Evolutionary conservation across 2,888 invertebrate genomes (phyloP), one percentile per base, ranked within the genome.

Genomic region (Leptinotarsa tumamoca): DNA sequence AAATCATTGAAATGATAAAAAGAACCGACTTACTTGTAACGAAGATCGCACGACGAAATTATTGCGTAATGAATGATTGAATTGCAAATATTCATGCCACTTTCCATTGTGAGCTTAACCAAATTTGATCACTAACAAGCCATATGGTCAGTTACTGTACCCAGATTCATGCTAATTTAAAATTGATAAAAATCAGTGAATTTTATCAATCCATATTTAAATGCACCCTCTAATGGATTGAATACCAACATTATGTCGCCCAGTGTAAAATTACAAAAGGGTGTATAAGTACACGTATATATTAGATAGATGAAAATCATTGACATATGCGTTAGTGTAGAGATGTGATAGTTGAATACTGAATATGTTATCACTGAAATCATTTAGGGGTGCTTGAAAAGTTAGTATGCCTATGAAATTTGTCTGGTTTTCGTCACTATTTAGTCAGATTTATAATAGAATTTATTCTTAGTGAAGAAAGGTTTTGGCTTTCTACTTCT

Each of bases 111-210:
- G 43, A n/a, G 43, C 63, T 43, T 33, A 63, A 63, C 63, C 63
- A 58, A 70, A 70, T 58, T 58, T 27, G 56, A 43, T 27, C 70
- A 27, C 43, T 58, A 51, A 49, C 21, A 21, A 70, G 63, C 70
- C 70, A 70, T 70, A 70, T 70, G 70, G 58, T 18, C 14, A 61
- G 21, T 21, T 23, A 49, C 5, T 49, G 58, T 43, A 56, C 49
- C 21, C 70, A 76, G 77, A 76, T 79, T 71, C 74, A 80, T 81
- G 80, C 78, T 81, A 80, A 81, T 81, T 81, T 80, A 78, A 78
- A 81, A 79, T 78, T 78, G 81, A 81, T 81, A 79, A 78, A 76
- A 81, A 81, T 80, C 80, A 79, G 78, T 77, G 78, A 78, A 78
- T 73, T 79, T 79, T 73, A 76, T 79, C 76, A 76, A 66, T 23